Base-by-base conservation (phyloP, 2,888 invertebrate genomes). In the Melipona bicolor region DNA sequence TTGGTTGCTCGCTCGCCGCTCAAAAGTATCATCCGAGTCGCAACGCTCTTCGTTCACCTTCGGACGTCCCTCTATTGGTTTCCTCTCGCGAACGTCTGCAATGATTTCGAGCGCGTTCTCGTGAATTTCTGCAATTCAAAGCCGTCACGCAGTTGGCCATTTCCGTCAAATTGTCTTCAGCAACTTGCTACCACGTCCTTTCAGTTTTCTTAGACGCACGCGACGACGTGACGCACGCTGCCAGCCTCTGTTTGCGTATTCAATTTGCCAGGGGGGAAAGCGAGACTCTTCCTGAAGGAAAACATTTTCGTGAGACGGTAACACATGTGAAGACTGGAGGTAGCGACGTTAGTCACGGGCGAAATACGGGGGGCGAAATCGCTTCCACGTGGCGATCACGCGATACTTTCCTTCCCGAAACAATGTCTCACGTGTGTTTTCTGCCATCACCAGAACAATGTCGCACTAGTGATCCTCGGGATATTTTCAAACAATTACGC, bases 331-430 rank as follows among this genome's bases (percentile, higher is more conserved):
- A 70, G 65, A 52, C 72, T 84, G 62, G 54, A 79, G 11, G 43
- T 9, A 85, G 79, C 59, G 64, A 54, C 67, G 78, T 81, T 78
- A 81, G 78, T 56, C 78, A 71, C 69, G 68, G 59, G 65, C 43
- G 77, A 68, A 75, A 65, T 73, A 79, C 67, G 67, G 54, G 73
- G 76, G 73, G 6, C 62, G 79, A 71, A 85, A 88, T 85, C 69
- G 73, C 32, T 77, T 65, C 80, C 82, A 83, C 83, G 84, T 80
- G 85, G 79, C 65, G 79, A 76, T 85, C 79, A 73, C 56, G 62
- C 78, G 67, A 27, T 59, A 19, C 69, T 62, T 65, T 79, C 61
- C 59, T 83, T 56, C 43, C 9, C 65, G 77, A 72, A 73, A 69
- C 67, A 52, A 59, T 32, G 65, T 67, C 61, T 50, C 43, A 52